Base-by-base conservation (phyloP, 2,797 vertebrate genomes). In the Scolopax bukidnonensis region DNA sequence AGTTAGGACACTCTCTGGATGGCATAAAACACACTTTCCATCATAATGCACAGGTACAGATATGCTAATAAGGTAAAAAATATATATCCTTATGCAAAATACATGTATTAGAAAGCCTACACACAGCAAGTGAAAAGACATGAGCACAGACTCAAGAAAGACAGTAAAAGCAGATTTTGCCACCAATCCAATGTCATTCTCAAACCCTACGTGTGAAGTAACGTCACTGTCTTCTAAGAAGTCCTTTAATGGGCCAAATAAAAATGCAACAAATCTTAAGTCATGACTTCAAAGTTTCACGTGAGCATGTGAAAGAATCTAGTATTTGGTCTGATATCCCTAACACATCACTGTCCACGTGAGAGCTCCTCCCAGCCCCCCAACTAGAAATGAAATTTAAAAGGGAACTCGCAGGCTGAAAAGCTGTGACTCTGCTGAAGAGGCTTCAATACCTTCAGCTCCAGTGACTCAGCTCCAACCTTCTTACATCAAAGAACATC, bases 61-160 rank as follows among this genome's bases (percentile, higher is more conserved):
- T 75, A 78, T 33, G 48, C 33, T 73, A 69, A 76, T 96, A 88
- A 86, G 74, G 81, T 91, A 93, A 95, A 91, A 90, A 24, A 90
- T 41, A 93, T 16, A 76, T 48, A 86, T 79, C 91, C 40, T 79
- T 74, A 79, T 59, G 32, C 32, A 87, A 69, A 95, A 84, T 57
- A 17, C n/a, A 27, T 5, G 12, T 36, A 68, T 67, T 63, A 77
- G 63, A 71, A 87, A 81, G 40, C 40, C 38, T 57, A 80, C 3
- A 10, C 20, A 24, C 19, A 61, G 43, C 76, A 87, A 74, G 41
- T 20, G 45, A 91, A 76, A 82, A 90, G 83, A 67, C 67, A 41
- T 1, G 80, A 88, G 61, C 16, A 38, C 9, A 48, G 28, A n/a
- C 36, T 84, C n/a, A 23, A 61, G 71, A 74, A 87, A 91, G 3